Evolutionary conservation across 2,888 invertebrate genomes (phyloP).

Genomic region (Lissocephala sabroskyi): DNA sequence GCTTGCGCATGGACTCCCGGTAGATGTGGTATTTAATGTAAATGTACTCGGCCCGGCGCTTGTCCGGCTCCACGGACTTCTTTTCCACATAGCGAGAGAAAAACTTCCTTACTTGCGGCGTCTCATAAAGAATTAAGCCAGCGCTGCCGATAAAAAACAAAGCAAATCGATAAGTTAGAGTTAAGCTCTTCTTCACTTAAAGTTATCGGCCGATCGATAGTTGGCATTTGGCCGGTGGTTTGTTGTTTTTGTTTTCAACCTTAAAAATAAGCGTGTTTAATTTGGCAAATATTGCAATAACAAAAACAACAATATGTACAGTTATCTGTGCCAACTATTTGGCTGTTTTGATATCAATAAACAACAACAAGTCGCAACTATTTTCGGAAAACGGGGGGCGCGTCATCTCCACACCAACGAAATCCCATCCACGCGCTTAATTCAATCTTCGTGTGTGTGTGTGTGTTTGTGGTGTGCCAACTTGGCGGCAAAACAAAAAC

Average conservation of each 20-base stretch:
- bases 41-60: constrained; percentile 74
- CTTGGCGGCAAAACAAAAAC: constrained; percentile 28
- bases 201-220: no score
- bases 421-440: constrained; percentile 4
- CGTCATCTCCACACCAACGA: constrained; percentile 26
- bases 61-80: constrained; percentile 45
- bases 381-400: constrained; percentile 40
- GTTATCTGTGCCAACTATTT: constrained; percentile 36
- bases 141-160: constrained; percentile 59
- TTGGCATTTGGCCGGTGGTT: no score
- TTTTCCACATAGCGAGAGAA: constrained; percentile 70
- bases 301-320: constrained; percentile 14
- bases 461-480: no score
- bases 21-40: constrained; percentile 75
- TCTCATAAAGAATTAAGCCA: constrained; percentile 67
- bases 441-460: no score
- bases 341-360: constrained; percentile 27
- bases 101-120: constrained; percentile 63
- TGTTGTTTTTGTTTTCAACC: constrained; percentile 8
- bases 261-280: background rate
- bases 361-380: background rate
- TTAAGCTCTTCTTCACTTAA: no score
- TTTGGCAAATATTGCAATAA: constrained; percentile 13
- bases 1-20: constrained; percentile 70
- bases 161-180: background rate